A percentile compares a stretch with the other conserved stretches of the same genome.
phyloP scores from a whole-genome alignment of 2,113 vertebrate genomes.

The Atlantisia rogersi region DNA sequence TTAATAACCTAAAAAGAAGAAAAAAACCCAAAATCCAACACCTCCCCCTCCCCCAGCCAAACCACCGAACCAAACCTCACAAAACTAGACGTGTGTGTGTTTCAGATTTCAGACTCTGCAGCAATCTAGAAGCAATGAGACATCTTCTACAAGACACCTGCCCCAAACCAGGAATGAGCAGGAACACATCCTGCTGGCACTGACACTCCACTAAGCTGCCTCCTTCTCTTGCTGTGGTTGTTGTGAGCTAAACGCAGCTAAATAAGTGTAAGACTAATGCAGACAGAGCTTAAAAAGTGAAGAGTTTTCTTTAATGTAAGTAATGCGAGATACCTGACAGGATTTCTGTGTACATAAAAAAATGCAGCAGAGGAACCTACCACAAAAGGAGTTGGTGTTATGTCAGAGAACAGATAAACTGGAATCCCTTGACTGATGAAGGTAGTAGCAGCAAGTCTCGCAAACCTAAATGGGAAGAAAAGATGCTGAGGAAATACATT shows the following conservation, averaged over 20 bases:
- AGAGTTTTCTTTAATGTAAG: background rate
- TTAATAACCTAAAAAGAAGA: background rate
- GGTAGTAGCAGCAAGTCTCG: constrained; percentile 86
- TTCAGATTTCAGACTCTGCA: background rate
- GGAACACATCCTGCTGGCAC: background rate
- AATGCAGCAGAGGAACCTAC: constrained; percentile 67
- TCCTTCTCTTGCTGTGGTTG: background rate
- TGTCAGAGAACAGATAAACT: constrained; percentile 89
- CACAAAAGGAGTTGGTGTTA: constrained; percentile 97
- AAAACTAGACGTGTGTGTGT: background rate
- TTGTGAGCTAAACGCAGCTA: background rate
- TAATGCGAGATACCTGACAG: background rate
- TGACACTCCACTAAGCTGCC: background rate
- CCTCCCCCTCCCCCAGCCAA: background rate
- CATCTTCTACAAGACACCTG: background rate
- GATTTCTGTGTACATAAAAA: background rate
- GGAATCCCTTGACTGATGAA: constrained; percentile 89
- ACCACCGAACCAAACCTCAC: background rate
- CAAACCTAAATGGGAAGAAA: constrained; percentile 77
- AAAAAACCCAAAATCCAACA: too few relatives aligned
- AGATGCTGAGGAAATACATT: background rate
- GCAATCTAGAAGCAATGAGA: background rate
- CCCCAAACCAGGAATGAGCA: background rate
- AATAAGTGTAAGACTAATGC: background rate
- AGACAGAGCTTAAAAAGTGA: background rate